Percentiles rank a stretch among this genome's conserved stretches.
phyloP scores from a whole-genome alignment of 2,888 invertebrate species.

The Sinohyriopsis cumingii region DNA sequence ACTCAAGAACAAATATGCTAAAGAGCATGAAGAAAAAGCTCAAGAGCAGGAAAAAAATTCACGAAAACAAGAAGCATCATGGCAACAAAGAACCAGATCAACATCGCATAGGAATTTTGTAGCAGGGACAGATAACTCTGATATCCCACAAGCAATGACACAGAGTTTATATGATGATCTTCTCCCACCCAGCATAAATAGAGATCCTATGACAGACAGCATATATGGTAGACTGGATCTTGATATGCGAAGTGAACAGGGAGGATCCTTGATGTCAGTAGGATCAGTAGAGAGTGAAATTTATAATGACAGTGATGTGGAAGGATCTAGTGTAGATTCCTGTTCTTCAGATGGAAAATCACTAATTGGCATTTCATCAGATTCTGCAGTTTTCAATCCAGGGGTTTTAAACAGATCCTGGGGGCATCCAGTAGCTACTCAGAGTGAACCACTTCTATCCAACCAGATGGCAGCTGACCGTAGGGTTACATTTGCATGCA shows the following conservation, averaged over 20 bases:
- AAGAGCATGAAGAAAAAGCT: conserved; percentile 10
- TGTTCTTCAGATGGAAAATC: conserved; percentile 22
- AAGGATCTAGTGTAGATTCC: conserved; percentile 46
- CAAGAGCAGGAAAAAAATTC: conserved; percentile 1
- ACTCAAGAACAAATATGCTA: conserved; percentile 28
- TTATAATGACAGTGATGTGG: conserved; percentile 36
- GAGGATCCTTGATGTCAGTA: neutral
- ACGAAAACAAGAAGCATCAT: neutral
- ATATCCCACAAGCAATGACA: conserved; percentile 39
- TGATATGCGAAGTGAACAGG: conserved; percentile 51
- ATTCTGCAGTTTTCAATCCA: conserved; percentile 10
- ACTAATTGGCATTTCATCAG: conserved; percentile 3
- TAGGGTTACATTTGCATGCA: too few species aligned
- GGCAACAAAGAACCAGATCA: conserved; percentile 3
- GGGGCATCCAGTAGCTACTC: conserved; percentile 5
- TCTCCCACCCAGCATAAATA: conserved; percentile 33
- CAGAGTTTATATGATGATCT: conserved; percentile 52
- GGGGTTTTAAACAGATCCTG: neutral
- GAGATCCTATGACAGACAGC: conserved; percentile 65
- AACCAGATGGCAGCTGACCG: too few species aligned
- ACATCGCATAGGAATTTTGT: conserved; percentile 1
- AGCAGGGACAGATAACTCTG: neutral
- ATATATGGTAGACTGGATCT: conserved; percentile 65
- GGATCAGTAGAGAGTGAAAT: conserved; percentile 19
- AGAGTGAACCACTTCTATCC: neutral